These are phyloP conservation scores for Masnerella sp. DNA, from an alignment of 2,888 invertebrate genomes.

Conservation along the genomic window DNA sequence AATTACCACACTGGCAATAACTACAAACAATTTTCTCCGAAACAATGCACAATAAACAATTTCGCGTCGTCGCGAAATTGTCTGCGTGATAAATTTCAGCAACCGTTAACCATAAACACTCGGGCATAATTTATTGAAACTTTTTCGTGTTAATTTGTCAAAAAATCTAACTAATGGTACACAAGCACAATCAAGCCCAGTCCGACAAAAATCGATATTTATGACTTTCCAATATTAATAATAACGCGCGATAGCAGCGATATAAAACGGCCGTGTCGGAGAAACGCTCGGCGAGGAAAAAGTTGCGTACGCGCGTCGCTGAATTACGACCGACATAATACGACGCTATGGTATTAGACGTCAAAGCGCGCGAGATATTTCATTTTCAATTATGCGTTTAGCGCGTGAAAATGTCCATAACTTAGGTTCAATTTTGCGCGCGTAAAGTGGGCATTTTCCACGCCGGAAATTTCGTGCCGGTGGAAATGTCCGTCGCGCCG, in stretches of 20 bases:
- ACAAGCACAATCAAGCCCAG: slow-evolving; percentile 28
- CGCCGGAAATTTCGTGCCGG: slow-evolving; percentile 10
- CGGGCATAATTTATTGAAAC: slow-evolving; percentile 20
- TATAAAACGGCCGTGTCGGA: slow-evolving; percentile 45
- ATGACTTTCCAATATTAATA: slow-evolving; percentile 57
- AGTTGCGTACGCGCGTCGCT: slow-evolving; percentile 46
- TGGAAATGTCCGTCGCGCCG: slow-evolving; percentile 46
- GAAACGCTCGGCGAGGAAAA: slow-evolving; percentile 47
- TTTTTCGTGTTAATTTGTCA: slow-evolving; percentile 44
- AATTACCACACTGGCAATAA: background rate
- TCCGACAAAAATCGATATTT: slow-evolving; percentile 33
- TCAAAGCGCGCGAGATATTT: slow-evolving; percentile 58
- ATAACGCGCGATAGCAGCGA: slow-evolving; percentile 33
- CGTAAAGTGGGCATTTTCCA: slow-evolving; percentile 48
- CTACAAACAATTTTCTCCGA: background rate
- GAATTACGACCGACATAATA: slow-evolving; percentile 62
- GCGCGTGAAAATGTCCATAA: slow-evolving; percentile 58
- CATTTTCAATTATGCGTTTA: slow-evolving; percentile 60
- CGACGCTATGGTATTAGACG: slow-evolving; percentile 57
- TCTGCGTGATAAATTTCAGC: background rate
- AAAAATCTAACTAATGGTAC: slow-evolving; percentile 32
- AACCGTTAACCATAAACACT: background rate
- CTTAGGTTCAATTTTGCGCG: slow-evolving; percentile 53
- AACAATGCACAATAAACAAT: slow-evolving; percentile 16
- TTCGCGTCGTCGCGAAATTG: background rate